A percentile compares a stretch with the other conserved stretches of the same genome.
phyloP scores from a whole-genome alignment of 1,140 invertebrate genomes.

The Heliconius hewitsoni region DNA sequence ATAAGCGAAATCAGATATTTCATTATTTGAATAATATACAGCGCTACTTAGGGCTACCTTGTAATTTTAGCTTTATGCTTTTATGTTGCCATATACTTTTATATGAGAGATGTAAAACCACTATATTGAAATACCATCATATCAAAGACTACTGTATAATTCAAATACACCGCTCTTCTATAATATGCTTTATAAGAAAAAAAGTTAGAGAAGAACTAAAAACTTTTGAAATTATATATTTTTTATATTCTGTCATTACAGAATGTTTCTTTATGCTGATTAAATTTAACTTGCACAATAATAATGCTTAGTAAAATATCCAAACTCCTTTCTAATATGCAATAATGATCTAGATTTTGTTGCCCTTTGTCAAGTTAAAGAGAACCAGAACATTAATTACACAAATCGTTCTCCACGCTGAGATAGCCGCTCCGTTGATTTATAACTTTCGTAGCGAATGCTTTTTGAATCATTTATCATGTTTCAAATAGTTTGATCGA shows the following conservation, averaged over 20 bases:
- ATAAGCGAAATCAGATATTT: slow-evolving; percentile 35
- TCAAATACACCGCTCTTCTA: background rate
- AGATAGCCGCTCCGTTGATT: slow-evolving; percentile 25
- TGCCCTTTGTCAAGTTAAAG: slow-evolving; percentile 25
- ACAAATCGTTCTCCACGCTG: slow-evolving; percentile 13
- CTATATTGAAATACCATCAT: background rate
- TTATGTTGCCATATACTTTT: background rate
- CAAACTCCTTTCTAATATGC: slow-evolving; percentile 28
- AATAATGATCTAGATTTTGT: slow-evolving; percentile 24
- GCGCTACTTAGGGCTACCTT: slow-evolving; percentile 23
- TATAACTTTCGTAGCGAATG: slow-evolving; percentile 26
- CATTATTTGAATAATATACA: slow-evolving; percentile 36
- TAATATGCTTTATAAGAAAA: background rate
- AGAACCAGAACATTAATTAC: slow-evolving; percentile 29
- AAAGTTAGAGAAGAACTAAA: too few relatives aligned
- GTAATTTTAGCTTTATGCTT: background rate
- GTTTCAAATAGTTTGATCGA: slow-evolving; percentile 21
- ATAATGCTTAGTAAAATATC: slow-evolving; percentile 37
- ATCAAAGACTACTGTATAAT: background rate
- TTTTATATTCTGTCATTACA: too few relatives aligned
- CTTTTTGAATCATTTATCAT: slow-evolving; percentile 28
- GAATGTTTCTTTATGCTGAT: too few relatives aligned
- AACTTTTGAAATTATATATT: too few relatives aligned
- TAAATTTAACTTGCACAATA: background rate
- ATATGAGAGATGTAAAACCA: slow-evolving; percentile 6